These are phyloP conservation scores for Scelioninae gen. 1 DNA, from an alignment of 2,888 invertebrate species.

Conservation along the genomic window DNA sequence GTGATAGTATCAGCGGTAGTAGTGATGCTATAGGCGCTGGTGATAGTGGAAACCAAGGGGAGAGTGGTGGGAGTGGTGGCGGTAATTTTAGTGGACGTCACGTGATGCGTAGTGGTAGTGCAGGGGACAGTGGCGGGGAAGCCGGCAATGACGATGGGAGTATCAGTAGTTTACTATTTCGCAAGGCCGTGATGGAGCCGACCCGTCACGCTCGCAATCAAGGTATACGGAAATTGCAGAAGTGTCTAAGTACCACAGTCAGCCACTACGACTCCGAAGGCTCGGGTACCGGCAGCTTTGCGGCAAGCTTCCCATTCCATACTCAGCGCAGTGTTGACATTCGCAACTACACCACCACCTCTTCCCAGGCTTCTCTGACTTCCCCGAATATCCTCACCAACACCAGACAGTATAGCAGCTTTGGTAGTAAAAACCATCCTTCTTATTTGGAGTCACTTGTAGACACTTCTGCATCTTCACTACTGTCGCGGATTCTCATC, in stretches of 20 bases:
- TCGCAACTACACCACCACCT: conserved; percentile 85
- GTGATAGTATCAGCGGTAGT: conserved; percentile 71
- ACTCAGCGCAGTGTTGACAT: conserved; percentile 82
- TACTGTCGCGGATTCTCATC: conserved; percentile 60
- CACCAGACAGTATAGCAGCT: conserved; percentile 97
- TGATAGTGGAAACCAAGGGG: conserved; percentile 74
- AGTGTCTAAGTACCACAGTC: conserved; percentile 93
- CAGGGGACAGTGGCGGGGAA: conserved; percentile 75
- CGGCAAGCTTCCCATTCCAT: conserved; percentile 78
- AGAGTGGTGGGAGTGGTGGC: conserved; percentile 72
- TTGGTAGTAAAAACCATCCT: conserved; percentile 94
- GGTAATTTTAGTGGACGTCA: conserved; percentile 72
- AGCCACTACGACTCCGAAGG: conserved; percentile 88
- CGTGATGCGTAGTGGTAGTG: conserved; percentile 75
- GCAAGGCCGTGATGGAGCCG: conserved; percentile 84
- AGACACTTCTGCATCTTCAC: conserved; percentile 66
- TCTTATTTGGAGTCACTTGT: conserved; percentile 71
- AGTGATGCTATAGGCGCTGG: conserved; percentile 75
- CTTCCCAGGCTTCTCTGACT: conserved; percentile 81
- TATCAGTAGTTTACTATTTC: conserved; percentile 77
- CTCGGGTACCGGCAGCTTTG: conserved; percentile 83
- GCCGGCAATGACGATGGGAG: conserved; percentile 77
- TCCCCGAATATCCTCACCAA: conserved; percentile 85
- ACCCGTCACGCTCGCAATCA: conserved; percentile 95
- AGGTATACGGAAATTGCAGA: conserved; percentile 97